Evolutionary conservation across 2,113 vertebrate species (phyloP).

Genomic region (Centropus bengalensis): DNA sequence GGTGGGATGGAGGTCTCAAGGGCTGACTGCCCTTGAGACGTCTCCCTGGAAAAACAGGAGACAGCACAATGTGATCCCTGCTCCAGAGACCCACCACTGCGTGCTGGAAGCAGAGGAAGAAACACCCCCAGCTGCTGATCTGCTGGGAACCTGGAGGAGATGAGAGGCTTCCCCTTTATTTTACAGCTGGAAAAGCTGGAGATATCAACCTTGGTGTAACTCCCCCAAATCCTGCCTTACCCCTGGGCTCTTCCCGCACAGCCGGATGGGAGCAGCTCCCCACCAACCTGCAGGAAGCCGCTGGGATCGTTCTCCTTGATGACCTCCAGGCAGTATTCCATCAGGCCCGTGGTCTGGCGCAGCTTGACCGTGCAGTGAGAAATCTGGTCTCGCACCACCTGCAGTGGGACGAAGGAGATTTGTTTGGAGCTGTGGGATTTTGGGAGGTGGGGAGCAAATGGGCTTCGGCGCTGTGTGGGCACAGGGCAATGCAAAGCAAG

Average conservation of each 20-base stretch:
- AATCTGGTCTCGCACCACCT: constrained; percentile 98
- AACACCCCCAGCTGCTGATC: not conserved
- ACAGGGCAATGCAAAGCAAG: not conserved
- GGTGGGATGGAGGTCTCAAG: not conserved
- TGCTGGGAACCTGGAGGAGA: not conserved
- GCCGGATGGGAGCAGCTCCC: not conserved
- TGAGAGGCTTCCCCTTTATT: not conserved
- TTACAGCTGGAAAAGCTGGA: not conserved
- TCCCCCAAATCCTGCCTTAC: rapidly evolving
- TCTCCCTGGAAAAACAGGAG: not conserved
- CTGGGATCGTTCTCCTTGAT: constrained; percentile 99
- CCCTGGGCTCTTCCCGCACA: rapidly evolving
- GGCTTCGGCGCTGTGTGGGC: not conserved
- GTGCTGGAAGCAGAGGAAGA: not conserved
- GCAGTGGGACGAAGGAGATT: not conserved
- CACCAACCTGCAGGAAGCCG: constrained; percentile 92
- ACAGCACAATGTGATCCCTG: rapidly evolving
- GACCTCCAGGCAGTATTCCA: constrained; percentile 99
- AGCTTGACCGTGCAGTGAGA: constrained; percentile 97
- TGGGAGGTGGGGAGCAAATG: not conserved
- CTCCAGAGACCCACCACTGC: not conserved
- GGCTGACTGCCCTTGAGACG: rapidly evolving
- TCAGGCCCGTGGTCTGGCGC: constrained; percentile 96
- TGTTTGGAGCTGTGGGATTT: not conserved
- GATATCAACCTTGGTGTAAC: not conserved